These are phyloP conservation scores for Seison nebaliae DNA, from an alignment of 1,140 invertebrate species.

Conservation along the genomic window DNA sequence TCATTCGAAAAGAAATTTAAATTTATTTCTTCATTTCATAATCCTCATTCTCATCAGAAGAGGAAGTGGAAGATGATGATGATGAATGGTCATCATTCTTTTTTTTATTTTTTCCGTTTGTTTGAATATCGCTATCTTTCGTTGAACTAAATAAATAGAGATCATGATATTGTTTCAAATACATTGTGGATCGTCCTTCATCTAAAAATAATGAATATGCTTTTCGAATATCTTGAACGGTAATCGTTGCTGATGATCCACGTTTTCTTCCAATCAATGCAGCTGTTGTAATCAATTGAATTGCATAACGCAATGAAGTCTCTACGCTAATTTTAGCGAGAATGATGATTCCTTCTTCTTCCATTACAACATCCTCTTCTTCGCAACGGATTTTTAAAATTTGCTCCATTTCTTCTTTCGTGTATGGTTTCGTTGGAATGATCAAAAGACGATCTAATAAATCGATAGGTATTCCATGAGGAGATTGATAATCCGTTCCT, in stretches of 20 bases:
- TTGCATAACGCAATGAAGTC: constrained; percentile 78
- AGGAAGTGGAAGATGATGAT: too few relatives aligned
- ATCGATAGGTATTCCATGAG: constrained; percentile 86
- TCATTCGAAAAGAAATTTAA: too few relatives aligned
- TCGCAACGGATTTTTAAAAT: constrained; percentile 42
- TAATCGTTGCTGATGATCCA: constrained; percentile 35
- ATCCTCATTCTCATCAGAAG: too few relatives aligned
- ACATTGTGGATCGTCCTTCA: constrained; percentile 63
- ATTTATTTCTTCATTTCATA: too few relatives aligned
- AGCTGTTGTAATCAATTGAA: constrained; percentile 83
- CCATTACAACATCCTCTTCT: constrained; percentile 87
- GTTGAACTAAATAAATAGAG: constrained; percentile 74
- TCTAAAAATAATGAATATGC: constrained; percentile 80
- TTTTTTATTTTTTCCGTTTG: too few relatives aligned
- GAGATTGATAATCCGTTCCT: constrained; percentile 67
- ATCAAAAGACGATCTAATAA: constrained; percentile 80
- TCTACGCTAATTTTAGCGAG: constrained; percentile 68
- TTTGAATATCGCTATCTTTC: too few relatives aligned
- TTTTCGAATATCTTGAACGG: constrained; percentile 65
- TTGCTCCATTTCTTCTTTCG: constrained; percentile 59
- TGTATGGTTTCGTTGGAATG: constrained; percentile 60
- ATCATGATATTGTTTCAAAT: constrained; percentile 74
- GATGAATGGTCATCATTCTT: too few relatives aligned
- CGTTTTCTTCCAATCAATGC: constrained; percentile 53
- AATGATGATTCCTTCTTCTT: constrained; percentile 59